These are phyloP conservation scores for Apodemus speciosus DNA, from an alignment of 2,113 vertebrate species.

Conservation along the genomic window DNA sequence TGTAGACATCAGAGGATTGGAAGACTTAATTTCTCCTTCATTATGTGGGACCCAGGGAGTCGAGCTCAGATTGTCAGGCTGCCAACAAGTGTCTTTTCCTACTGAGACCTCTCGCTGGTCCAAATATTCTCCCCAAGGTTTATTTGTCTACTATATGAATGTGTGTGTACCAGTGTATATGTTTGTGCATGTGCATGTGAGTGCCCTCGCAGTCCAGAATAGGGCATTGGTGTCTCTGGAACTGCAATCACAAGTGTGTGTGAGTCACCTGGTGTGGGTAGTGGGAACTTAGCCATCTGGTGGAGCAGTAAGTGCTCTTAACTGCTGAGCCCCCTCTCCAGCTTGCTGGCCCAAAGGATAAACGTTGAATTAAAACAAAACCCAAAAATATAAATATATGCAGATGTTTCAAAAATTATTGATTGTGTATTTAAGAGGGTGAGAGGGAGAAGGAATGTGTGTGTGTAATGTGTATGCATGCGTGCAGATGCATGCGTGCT, in stretches of 20 bases:
- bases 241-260: not conserved
- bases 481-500: not conserved
- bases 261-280: not conserved
- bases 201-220: not conserved
- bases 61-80: not conserved
- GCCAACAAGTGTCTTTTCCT: not conserved
- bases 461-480: not conserved
- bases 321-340: not conserved
- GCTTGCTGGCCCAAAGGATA: not conserved
- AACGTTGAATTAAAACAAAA: not conserved
- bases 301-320: not conserved
- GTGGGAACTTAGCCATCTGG: not conserved
- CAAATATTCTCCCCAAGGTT: not conserved
- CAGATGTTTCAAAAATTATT: not conserved
- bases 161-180: not conserved
- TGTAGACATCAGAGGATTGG: not conserved
- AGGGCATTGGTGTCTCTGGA: not conserved
- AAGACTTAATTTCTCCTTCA: not conserved
- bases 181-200: not conserved
- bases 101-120: not conserved
- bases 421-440: not conserved
- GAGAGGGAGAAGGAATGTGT: not conserved
- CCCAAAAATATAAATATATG: not conserved
- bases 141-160: not conserved
- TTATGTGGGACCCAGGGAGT: not conserved